Conservation (phyloP, 2,888 invertebrate genomes). For the Hemistola chrysoprasaria region DNA sequence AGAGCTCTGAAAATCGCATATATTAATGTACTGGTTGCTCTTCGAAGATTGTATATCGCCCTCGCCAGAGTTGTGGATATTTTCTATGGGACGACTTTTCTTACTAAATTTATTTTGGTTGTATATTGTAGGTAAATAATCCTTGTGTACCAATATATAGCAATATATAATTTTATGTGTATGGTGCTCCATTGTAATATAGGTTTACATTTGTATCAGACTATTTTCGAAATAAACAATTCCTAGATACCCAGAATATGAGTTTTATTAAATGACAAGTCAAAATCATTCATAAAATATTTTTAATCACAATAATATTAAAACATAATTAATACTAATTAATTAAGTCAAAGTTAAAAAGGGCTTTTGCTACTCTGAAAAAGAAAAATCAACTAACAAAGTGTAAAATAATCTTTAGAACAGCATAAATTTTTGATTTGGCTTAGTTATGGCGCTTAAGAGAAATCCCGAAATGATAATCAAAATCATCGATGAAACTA, state of each 20-base stretch:
- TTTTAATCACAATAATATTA: slow-evolving; percentile 5
- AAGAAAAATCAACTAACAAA: no score
- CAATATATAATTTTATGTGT: slow-evolving; percentile 70
- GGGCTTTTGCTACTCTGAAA: no score
- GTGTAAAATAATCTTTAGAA: no score
- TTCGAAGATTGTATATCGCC: no score
- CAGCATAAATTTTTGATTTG: no score
- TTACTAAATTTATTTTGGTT: slow-evolving; percentile 13
- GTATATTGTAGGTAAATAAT: slow-evolving; percentile 13
- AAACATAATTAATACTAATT: not conserved
- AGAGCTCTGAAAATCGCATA: no score
- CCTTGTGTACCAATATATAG: slow-evolving; percentile 48
- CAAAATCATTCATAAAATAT: slow-evolving; percentile 14
- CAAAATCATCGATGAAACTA: no score
- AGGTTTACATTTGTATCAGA: slow-evolving; percentile 75
- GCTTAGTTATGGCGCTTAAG: no score
- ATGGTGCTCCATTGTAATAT: slow-evolving; percentile 77
- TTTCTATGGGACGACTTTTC: not conserved
- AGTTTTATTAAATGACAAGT: slow-evolving; percentile 25
- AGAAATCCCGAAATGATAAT: no score
- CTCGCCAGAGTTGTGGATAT: no score
- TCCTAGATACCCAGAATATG: slow-evolving; percentile 51
- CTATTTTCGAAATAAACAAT: slow-evolving; percentile 74
- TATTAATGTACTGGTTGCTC: no score
- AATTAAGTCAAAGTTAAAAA: no score